These are phyloP conservation scores for Neostethus bicornis DNA, from an alignment of 2,797 vertebrate species.

Conservation along the genomic window DNA sequence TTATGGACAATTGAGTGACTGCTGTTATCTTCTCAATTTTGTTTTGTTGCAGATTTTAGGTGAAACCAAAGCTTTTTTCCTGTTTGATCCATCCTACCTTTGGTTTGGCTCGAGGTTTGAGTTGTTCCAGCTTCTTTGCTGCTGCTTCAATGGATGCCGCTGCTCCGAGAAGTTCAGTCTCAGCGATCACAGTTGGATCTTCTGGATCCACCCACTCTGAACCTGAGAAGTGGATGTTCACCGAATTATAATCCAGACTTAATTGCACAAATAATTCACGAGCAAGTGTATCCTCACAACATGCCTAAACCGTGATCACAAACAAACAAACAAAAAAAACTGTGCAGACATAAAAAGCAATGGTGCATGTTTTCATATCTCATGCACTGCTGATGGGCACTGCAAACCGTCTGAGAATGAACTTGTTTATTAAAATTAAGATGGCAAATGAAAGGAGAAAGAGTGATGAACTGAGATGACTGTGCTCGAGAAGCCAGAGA, in stretches of 20 bases:
- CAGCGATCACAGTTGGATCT: conserved; percentile 96
- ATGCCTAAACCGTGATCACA: conserved; percentile 59
- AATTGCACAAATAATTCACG: background rate
- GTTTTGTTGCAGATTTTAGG: background rate
- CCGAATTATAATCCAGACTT: background rate
- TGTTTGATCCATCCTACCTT: conserved; percentile 79
- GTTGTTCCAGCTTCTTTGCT: conserved; percentile 97
- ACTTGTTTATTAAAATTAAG: conserved; percentile 35
- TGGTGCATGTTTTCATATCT: conserved; percentile 31
- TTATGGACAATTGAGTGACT: background rate
- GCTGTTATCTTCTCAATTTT: background rate
- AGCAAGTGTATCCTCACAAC: conserved; percentile 24
- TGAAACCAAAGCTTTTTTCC: background rate
- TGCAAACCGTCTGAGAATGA: conserved; percentile 50
- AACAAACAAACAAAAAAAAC: conserved; percentile 30
- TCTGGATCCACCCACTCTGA: conserved; percentile 98
- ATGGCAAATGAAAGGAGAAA: conserved; percentile 51
- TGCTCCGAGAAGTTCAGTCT: conserved; percentile 93
- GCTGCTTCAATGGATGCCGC: conserved; percentile 97
- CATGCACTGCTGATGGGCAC: conserved; percentile 61
- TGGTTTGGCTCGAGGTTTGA: conserved; percentile 95
- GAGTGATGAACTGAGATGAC: conserved; percentile 34
- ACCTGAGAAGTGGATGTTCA: conserved; percentile 70
- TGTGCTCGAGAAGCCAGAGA: conserved; percentile 32
- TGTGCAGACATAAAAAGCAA: conserved; percentile 32